A percentile compares a stretch with the other conserved stretches of the same genome.
Conservation (phyloP, 2,888 invertebrate species). For the Drosophila subsilvestris region DNA sequence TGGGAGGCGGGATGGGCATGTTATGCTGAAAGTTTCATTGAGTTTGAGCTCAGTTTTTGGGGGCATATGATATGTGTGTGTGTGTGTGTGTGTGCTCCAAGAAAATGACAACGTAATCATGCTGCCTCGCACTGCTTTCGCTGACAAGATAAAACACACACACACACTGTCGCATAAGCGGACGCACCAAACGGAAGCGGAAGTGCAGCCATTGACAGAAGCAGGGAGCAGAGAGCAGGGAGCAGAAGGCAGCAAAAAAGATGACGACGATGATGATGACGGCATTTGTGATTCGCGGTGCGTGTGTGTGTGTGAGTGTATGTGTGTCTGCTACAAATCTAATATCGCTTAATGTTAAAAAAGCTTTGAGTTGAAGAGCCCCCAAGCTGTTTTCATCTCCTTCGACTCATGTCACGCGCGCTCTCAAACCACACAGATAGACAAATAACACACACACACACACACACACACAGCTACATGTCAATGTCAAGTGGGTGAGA, state of each 20-base stretch:
- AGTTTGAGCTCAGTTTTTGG: too few relatives aligned
- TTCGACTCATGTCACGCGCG: too few relatives aligned
- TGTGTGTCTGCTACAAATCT: conserved; percentile 58
- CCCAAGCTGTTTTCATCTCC: neutral
- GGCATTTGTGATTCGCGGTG: conserved; percentile 10
- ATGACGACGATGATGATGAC: conserved; percentile 40
- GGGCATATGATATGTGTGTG: too few relatives aligned
- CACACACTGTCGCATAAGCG: neutral
- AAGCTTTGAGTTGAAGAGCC: conserved; percentile 19
- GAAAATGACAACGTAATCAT: conserved; percentile 60
- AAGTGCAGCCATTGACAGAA: conserved; percentile 70
- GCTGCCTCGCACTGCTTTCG: conserved; percentile 27
- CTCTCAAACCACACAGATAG: conserved; percentile 9
- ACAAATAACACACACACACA: conserved; percentile 1
- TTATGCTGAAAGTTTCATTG: too few relatives aligned
- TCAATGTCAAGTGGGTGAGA: conserved; percentile 47
- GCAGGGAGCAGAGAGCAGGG: conserved; percentile 8
- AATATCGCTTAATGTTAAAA: conserved; percentile 65
- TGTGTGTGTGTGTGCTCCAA: conserved; percentile 2
- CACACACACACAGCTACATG: conserved; percentile 42
- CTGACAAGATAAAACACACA: conserved; percentile 61
- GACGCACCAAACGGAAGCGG: conserved; percentile 54
- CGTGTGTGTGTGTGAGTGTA: conserved; percentile 16
- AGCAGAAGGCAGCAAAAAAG: conserved; percentile 20
- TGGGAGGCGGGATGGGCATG: too few relatives aligned